These are phyloP conservation scores for Norana najaformis DNA, from an alignment of 2,888 invertebrate species.

Conservation along the genomic window DNA sequence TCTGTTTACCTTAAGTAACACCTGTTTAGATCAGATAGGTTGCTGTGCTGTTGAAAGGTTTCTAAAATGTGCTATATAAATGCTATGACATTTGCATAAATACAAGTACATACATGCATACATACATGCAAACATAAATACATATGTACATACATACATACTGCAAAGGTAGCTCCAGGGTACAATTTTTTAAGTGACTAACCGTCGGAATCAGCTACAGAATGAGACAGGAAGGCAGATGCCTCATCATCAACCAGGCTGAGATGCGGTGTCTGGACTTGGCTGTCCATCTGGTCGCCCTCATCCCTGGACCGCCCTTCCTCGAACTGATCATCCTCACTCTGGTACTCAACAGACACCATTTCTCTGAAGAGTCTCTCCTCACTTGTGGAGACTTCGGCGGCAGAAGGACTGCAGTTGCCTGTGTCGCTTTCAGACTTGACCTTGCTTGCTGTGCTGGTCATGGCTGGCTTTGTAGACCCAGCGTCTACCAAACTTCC, in stretches of 20 bases:
- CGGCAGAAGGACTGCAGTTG: neutral
- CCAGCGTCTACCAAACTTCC: neutral
- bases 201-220: neutral
- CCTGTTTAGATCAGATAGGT: neutral
- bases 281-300: neutral
- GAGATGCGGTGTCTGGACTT: neutral
- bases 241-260: neutral
- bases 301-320: neutral
- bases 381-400: neutral
- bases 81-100: neutral
- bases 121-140: neutral
- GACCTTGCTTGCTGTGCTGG: neutral
- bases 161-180: too few species aligned
- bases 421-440: slow-evolving; percentile 3
- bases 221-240: neutral
- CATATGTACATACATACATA: neutral
- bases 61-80: neutral
- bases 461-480: neutral
- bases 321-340: slow-evolving; percentile 6
- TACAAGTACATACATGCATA: neutral
- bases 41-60: neutral
- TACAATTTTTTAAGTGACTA: neutral
- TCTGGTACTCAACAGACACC: neutral
- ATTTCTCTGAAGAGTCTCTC: neutral
- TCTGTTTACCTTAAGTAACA: neutral